These are phyloP conservation scores for Dreissena polymorpha DNA, from an alignment of 1,140 invertebrate species.

Conservation along the genomic window DNA sequence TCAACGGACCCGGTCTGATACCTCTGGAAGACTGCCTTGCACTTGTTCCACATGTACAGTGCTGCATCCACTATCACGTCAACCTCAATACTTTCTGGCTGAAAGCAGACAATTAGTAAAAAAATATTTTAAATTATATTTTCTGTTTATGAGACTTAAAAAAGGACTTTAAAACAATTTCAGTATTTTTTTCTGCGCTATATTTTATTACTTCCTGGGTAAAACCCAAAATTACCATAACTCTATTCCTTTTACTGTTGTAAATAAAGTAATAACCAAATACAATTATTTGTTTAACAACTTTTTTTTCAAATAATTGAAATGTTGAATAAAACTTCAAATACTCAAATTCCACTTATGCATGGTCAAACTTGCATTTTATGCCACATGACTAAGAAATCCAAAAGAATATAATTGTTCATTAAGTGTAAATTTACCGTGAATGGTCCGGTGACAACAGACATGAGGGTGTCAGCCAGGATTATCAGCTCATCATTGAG, in stretches of 20 bases:
- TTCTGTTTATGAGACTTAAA: background rate
- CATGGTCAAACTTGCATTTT: background rate
- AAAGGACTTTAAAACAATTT: background rate
- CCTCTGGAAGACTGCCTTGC: slow-evolving; percentile 77
- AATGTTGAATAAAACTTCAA: too few relatives aligned
- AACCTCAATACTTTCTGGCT: slow-evolving; percentile 72
- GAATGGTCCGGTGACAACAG: slow-evolving; percentile 73
- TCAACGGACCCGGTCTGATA: slow-evolving; percentile 78
- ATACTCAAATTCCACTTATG: too few relatives aligned
- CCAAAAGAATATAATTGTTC: too few relatives aligned
- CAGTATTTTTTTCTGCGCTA: too few relatives aligned
- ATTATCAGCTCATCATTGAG: slow-evolving; percentile 74
- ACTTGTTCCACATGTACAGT: slow-evolving; percentile 78
- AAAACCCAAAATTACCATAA: too few relatives aligned
- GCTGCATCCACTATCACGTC: slow-evolving; percentile 78
- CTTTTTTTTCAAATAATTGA: background rate
- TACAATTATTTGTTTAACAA: too few relatives aligned
- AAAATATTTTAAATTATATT: slow-evolving; percentile 2
- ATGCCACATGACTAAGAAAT: background rate
- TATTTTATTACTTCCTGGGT: too few relatives aligned
- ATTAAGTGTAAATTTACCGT: slow-evolving; percentile 59
- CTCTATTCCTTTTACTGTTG: too few relatives aligned
- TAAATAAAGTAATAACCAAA: too few relatives aligned
- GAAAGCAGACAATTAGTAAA: slow-evolving; percentile 40
- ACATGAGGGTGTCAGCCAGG: slow-evolving; percentile 74